Base-by-base conservation (phyloP, 2,797 vertebrate genomes). In the Mallotus villosus region DNA sequence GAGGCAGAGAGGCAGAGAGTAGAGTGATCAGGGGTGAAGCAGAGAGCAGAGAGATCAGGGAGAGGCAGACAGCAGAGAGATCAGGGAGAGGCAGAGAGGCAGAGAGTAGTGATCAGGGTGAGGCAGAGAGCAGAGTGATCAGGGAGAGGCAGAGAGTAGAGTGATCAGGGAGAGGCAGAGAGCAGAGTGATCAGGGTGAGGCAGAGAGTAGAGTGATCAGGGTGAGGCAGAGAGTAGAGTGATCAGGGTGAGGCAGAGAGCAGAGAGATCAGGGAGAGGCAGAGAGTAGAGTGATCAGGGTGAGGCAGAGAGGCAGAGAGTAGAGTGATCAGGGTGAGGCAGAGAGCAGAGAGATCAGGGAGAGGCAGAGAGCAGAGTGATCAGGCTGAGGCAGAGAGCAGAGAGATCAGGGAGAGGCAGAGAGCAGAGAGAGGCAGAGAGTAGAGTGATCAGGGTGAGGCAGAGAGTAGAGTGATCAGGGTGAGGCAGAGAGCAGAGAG, bases 11-110 rank as follows among this genome's bases (percentile, higher is more conserved):
- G 53, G 53, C 53, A 19, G 53, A 9, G 5, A 29, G 58, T 8
- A 12, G 58, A 4, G 21, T 2, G 22, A 12, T 12, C 58, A 24
- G 58, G 21, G 53, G 53, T 19, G 53, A 57, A 17, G 53, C 17
- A 57, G 17, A n/a, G 17, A 4, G 16, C n/a, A n/a, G n/a, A n/a
- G n/a, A n/a, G 53, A 21, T 21, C n/a, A 21, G 12, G 53, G 53
- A 84, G 80, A 78, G 75, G 82, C 72, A 21, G 34, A 37, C n/a
- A n/a, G n/a, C n/a, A n/a, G n/a, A 5, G 7, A 19, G 29, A 29
- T 29, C 29, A 29, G 29, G 27, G 17, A 19, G 29, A n/a, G 29
- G 62, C 12, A 19, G 29, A 32, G 27, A 34, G 53, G 53, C 53
- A 19, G 53, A 19, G 53, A 5, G 53, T n/a, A n/a, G n/a, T n/a